phyloP scores from a whole-genome alignment of 2,888 invertebrate genomes.

The Phyto melanocephala region DNA sequence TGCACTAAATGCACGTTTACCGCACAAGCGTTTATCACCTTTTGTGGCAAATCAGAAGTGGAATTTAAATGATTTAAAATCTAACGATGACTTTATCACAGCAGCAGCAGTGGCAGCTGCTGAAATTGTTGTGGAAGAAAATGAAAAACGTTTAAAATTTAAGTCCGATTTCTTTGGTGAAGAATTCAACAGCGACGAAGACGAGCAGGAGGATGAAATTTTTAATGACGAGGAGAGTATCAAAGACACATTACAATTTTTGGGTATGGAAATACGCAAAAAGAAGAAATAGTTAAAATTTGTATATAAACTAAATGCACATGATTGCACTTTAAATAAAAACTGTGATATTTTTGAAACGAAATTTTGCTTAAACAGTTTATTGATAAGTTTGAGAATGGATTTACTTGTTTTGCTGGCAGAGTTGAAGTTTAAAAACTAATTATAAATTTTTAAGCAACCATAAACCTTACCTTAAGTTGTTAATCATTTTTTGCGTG shows the following conservation, averaged over 20 bases:
- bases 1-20: constrained; percentile 28
- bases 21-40: background rate
- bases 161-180: constrained; percentile 49
- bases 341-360: background rate
- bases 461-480: too few species aligned
- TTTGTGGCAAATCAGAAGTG: constrained; percentile 18
- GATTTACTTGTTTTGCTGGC: too few species aligned
- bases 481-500: too few species aligned
- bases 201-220: constrained; percentile 65
- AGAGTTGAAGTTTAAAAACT: too few species aligned
- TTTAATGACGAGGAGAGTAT: constrained; percentile 64
- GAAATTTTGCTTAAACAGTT: background rate
- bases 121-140: constrained; percentile 67
- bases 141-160: constrained; percentile 58
- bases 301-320: background rate
- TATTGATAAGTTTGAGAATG: too few species aligned
- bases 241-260: constrained; percentile 60
- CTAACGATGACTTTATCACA: constrained; percentile 54
- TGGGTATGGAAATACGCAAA: constrained; percentile 60
- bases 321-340: constrained; percentile 12
- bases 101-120: constrained; percentile 69
- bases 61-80: constrained; percentile 29
- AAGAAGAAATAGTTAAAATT: constrained; percentile 54
- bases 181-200: constrained; percentile 62
- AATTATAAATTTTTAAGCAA: too few species aligned